Evolutionary conservation across 2,113 vertebrate species (phyloP), one percentile per base, ranked within the genome.

Genomic region (Psittacula cyanocephala): DNA sequence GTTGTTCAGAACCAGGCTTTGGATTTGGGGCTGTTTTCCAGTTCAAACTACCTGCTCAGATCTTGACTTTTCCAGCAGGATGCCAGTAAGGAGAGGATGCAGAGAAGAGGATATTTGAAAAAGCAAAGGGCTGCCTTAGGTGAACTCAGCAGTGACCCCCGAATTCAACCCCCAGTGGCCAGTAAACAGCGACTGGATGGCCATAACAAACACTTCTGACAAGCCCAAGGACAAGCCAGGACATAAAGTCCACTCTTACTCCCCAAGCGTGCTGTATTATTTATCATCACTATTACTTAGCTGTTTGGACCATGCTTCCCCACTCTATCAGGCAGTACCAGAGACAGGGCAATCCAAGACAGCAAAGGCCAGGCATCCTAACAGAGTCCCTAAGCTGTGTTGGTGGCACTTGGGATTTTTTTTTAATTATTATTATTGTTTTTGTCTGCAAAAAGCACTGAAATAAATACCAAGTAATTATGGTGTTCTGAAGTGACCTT

Each of bases 401-500:
- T 52, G 67, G 80, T 89, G 85, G 59, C 68, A 57, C 68, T 85
- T 16, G 0, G 10, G 63, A 8, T 39, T 7, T 25, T 19, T 49
- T 29, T 17, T 49, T 27, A 22, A 50, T 81, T 81, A 57, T 84
- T 67, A 10, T 92, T 70, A 3, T 86, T 93, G 25, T 96, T 95
- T 23, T 89, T 93, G 71, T 78, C 91, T 96, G 94, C 75, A 86
- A 94, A 93, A 82, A 27, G 47, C 80, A 84, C 93, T 88, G 88
- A 96, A 96, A 91, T 90, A 97, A 96, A 95, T 94, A 97, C 88
- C 88, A 95, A 95, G 95, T 81, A 95, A 96, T 95, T 50, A 57
- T n/a, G 78, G 91, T 89, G 90, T 96, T 97, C 96, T 96, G 92
- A 97, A 98, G 95, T 95, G 97, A 98, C 97, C 97, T 97, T 95